A percentile compares a stretch with the other conserved stretches of the same genome.
Evolutionary conservation across 1,140 invertebrate species (phyloP).

Genomic region (Zelostemma sp.): DNA sequence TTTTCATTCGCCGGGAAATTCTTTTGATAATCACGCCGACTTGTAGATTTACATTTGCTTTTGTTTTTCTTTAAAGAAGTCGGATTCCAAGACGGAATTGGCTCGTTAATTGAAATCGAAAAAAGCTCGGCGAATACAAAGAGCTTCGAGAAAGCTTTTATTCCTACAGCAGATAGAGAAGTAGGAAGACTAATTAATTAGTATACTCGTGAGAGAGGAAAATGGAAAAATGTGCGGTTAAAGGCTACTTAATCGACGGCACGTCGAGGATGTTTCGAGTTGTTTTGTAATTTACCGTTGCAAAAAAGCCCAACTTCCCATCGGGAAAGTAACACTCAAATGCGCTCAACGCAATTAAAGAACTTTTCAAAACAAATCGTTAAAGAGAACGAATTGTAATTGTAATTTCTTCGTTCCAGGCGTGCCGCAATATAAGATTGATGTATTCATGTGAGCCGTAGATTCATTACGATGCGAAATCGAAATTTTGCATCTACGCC

Average conservation of each 20-base stretch:
- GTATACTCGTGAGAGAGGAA: slow-evolving; percentile 29
- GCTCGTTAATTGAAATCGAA: slow-evolving; percentile 49
- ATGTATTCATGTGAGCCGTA: too few species aligned
- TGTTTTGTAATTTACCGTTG: slow-evolving; percentile 23
- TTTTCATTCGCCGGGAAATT: too few species aligned
- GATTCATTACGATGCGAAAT: slow-evolving; percentile 27
- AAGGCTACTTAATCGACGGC: slow-evolving; percentile 36
- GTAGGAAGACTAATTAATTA: slow-evolving; percentile 50
- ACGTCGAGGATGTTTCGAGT: slow-evolving; percentile 16
- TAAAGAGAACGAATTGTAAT: too few species aligned
- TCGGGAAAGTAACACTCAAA: too few species aligned
- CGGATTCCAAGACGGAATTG: slow-evolving; percentile 29
- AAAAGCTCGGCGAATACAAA: slow-evolving; percentile 41
- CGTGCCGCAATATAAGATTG: too few species aligned
- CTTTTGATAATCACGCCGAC: not conserved
- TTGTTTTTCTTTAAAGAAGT: slow-evolving; percentile 35
- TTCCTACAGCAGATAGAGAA: slow-evolving; percentile 43
- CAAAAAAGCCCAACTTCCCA: not conserved
- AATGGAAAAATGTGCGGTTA: slow-evolving; percentile 32
- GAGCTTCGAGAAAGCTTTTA: slow-evolving; percentile 35
- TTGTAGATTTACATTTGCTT: slow-evolving; percentile 21
- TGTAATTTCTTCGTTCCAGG: too few species aligned
- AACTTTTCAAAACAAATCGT: too few species aligned
- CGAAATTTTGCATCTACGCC: slow-evolving; percentile 29
- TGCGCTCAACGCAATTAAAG: too few species aligned